Evolutionary conservation across 1,140 invertebrate genomes (phyloP), one percentile per base, ranked within the genome.

Genomic region (Vanessa tameamea): DNA sequence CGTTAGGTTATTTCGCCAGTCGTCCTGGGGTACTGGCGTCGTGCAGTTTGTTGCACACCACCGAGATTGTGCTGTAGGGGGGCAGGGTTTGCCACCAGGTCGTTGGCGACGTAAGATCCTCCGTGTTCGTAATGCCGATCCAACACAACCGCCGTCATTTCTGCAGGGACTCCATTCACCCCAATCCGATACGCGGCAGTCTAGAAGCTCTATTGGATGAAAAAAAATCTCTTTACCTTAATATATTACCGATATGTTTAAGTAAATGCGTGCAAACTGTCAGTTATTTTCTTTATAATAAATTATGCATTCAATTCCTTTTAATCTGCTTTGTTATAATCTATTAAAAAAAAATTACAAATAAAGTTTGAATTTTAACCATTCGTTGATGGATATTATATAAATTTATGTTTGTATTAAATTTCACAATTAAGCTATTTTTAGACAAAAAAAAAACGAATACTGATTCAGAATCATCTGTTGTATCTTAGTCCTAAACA

Each of bases 171-270:
- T 96, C 97, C 97, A 98, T 72, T 95, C 94, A 4, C 96, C 95
- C 97, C 97, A 98, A 73, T 97, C 96, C 64, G 96, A 94, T n/a
- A 98, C 96, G 77, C 95, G 95, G 88, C 97, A 98, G 86, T 98
- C 96, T 81, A 95, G 93, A 65, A 92, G 78, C 71, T 80, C 88
- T 89, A 79, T 64, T 69, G 31, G 26, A 73, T 71, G 67, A 26
- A 68, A n/a, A 1, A 57, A 23, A 2, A 31, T 1, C 20, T 20
- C 20, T 20, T 20, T 20, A 20, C 20, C 20, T 20, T 20, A 20
- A 20, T 0, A 20, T 20, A 20, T 20, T 20, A 20, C 20, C 20
- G 20, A 20, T 20, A 20, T 20, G 20, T 20, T 20, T 20, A 20
- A 20, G 20, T 20, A 20, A 20, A 20, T 20, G 6, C 31, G 31